These are phyloP conservation scores for Phainopepla nitens DNA, from an alignment of 2,113 vertebrate genomes.

Conservation along the genomic window DNA sequence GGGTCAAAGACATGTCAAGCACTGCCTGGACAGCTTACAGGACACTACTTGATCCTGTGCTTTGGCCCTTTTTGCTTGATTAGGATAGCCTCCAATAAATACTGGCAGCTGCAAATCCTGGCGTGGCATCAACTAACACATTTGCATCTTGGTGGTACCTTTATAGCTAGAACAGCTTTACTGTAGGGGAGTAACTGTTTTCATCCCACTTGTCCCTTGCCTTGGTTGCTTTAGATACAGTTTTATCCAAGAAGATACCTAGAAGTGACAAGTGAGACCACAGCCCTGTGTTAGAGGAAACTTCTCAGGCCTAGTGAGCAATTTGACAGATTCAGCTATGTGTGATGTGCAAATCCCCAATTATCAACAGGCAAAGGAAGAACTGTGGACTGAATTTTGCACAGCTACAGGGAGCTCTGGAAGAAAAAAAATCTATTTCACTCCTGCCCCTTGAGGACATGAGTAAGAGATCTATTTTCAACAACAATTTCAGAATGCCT, in stretches of 20 bases:
- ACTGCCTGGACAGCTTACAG: neutral
- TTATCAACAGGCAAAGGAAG: neutral
- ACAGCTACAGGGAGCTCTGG: neutral
- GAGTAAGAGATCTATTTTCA: neutral
- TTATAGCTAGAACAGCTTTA: neutral
- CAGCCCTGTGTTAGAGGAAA: neutral
- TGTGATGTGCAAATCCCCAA: neutral
- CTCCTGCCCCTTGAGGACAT: neutral
- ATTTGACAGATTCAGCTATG: neutral
- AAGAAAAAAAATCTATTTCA: neutral
- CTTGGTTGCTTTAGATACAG: neutral
- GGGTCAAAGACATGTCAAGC: neutral
- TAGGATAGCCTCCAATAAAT: neutral
- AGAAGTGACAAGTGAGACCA: neutral
- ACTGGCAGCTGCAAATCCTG: neutral
- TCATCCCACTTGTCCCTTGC: neutral
- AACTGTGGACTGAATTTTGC: neutral
- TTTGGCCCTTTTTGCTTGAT: neutral
- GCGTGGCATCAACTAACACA: neutral
- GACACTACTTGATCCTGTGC: neutral
- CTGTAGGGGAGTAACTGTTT: neutral
- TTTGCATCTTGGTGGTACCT: neutral
- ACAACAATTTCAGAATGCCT: neutral
- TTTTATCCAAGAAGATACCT: neutral
- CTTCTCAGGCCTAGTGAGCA: neutral